phyloP scores from a whole-genome alignment of 1,140 invertebrate species.

The Drosophila simulans region DNA sequence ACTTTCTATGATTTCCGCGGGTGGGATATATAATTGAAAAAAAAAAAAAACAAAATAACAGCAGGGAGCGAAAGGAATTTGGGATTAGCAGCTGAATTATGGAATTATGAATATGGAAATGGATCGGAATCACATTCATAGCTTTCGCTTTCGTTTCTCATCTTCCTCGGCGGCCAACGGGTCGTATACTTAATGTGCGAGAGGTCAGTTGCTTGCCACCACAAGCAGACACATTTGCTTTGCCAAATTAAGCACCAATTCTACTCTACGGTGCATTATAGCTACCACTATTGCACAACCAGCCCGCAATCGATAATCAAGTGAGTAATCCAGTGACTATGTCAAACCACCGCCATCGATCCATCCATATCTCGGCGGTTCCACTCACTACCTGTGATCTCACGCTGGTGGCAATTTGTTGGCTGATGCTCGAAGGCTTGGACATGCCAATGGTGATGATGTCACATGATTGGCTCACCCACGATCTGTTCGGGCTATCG shows the following conservation, averaged over 20 bases:
- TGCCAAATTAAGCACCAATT: too few relatives aligned
- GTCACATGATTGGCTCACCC: slow-evolving; percentile 41
- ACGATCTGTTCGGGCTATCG: slow-evolving; percentile 7
- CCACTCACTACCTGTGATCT: slow-evolving; percentile 18
- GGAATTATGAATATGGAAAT: slow-evolving; percentile 21
- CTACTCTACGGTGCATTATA: too few relatives aligned
- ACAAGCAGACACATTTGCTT: too few relatives aligned
- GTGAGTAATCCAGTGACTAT: slow-evolving; percentile 31
- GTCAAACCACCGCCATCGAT: slow-evolving; percentile 13
- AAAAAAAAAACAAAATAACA: neutral
- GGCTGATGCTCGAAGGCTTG: slow-evolving; percentile 18
- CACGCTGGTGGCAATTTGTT: slow-evolving; percentile 24
- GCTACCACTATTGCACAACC: neutral
- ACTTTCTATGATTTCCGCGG: slow-evolving; percentile 78
- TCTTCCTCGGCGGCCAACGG: slow-evolving; percentile 1
- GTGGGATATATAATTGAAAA: slow-evolving; percentile 16
- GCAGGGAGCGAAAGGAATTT: slow-evolving; percentile 25
- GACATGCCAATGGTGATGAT: slow-evolving; percentile 28
- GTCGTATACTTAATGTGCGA: slow-evolving; percentile 22
- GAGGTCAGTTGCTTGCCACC: neutral
- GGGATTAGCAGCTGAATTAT: slow-evolving; percentile 20
- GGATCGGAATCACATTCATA: slow-evolving; percentile 6
- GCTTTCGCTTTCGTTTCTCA: slow-evolving; percentile 22
- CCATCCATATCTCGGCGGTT: slow-evolving; percentile 24
- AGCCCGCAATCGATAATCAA: slow-evolving; percentile 14